These are phyloP conservation scores for Sycophaga agraensis DNA, from an alignment of 1,140 invertebrate species.

Conservation along the genomic window DNA sequence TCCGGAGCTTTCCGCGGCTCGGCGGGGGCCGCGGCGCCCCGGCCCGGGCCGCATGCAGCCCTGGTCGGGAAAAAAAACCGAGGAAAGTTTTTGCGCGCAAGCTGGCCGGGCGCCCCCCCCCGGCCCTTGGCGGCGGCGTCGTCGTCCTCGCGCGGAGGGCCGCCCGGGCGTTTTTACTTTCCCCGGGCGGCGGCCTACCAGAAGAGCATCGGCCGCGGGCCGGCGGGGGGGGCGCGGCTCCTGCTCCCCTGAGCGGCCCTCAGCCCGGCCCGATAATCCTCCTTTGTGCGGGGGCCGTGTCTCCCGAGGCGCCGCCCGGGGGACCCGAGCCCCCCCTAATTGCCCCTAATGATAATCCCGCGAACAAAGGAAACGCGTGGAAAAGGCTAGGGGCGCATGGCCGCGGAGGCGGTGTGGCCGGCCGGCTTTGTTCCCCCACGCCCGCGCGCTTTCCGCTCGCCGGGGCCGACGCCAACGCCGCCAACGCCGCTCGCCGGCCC, in stretches of 20 bases:
- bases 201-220: background rate
- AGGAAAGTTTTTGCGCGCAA: slow-evolving; percentile 13
- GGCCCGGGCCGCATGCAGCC: background rate
- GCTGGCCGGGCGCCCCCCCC: background rate
- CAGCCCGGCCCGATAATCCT: slow-evolving; percentile 44
- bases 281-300: slow-evolving; percentile 41
- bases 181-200: no score
- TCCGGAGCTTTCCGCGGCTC: slow-evolving; percentile 9
- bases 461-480: no score
- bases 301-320: no score
- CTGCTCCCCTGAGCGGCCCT: slow-evolving; percentile 45
- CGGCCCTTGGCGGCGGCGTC: no score
- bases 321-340: no score
- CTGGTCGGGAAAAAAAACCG: slow-evolving; percentile 21
- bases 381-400: slow-evolving; percentile 53
- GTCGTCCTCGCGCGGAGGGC: no score
- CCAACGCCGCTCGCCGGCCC: background rate
- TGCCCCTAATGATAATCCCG: slow-evolving; percentile 50
- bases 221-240: slow-evolving; percentile 17
- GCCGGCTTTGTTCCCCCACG: slow-evolving; percentile 1
- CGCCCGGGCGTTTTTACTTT: no score
- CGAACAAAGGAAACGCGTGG: slow-evolving; percentile 55
- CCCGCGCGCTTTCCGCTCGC: background rate
- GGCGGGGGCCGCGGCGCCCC: background rate
- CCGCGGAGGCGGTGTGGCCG: slow-evolving; percentile 40